Evolutionary conservation across 2,888 invertebrate species (phyloP).

Genomic region (Yponomeuta sedellus): DNA sequence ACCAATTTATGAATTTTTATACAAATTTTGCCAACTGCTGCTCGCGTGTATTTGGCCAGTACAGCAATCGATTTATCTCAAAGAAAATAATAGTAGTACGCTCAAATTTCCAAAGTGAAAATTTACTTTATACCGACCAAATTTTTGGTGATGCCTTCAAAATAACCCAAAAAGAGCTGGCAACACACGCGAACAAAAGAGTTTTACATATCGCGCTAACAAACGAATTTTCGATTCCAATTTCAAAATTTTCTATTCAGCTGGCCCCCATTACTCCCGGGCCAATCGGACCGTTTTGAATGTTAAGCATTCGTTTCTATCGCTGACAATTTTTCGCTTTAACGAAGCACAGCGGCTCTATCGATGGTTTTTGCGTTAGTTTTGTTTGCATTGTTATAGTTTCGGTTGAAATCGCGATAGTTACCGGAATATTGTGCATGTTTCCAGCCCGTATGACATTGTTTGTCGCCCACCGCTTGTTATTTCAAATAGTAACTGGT

Average conservation of each 20-base stretch:
- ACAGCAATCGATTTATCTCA: no score
- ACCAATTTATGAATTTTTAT: no score
- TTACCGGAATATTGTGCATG: not conserved
- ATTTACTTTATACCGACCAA: not conserved
- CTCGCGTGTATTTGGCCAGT: no score
- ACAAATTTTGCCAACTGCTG: no score
- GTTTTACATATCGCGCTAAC: not conserved
- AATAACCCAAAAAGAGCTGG: not conserved
- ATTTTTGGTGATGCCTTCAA: not conserved
- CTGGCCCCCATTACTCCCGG: not conserved
- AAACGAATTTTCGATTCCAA: not conserved
- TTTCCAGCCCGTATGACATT: not conserved
- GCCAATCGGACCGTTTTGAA: not conserved
- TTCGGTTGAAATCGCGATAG: not conserved
- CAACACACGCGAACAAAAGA: not conserved
- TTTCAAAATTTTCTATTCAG: not conserved
- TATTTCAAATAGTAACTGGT: not conserved
- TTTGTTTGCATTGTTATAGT: not conserved
- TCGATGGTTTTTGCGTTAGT: not conserved
- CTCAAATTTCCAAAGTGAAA: no score
- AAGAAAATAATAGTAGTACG: no score
- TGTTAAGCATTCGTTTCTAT: not conserved
- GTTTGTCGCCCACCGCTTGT: not conserved
- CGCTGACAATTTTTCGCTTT: not conserved
- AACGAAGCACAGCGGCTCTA: not conserved